A percentile compares a stretch with the other conserved stretches of the same genome.
Conservation (phyloP, 2,888 invertebrate genomes). For the Drosophila leonis region DNA sequence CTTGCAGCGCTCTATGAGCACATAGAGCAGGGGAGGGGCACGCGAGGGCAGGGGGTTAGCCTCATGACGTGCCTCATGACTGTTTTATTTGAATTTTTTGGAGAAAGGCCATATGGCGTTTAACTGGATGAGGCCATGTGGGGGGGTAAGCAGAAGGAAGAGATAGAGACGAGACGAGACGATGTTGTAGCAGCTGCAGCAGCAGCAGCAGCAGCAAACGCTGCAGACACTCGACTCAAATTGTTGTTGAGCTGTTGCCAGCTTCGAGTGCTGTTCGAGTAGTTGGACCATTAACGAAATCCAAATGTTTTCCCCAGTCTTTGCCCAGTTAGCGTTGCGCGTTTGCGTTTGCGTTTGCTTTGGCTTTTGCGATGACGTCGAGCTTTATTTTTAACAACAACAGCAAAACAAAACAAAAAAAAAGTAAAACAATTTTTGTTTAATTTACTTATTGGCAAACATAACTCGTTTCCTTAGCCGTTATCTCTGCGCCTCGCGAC, state of each 20-base stretch:
- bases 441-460: slow-evolving; percentile 63
- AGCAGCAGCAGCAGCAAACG: slow-evolving; percentile 44
- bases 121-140: slow-evolving; percentile 13
- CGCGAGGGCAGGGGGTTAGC: not conserved
- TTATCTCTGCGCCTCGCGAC: slow-evolving; percentile 47
- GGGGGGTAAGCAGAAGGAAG: not conserved
- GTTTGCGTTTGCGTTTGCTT: slow-evolving; percentile 20
- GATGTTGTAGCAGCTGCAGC: slow-evolving; percentile 34
- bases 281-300: slow-evolving; percentile 50
- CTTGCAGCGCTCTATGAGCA: slow-evolving; percentile 57
- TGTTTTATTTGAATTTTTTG: slow-evolving; percentile 76
- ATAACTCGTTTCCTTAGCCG: slow-evolving; percentile 58
- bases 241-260: slow-evolving; percentile 46
- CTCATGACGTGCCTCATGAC: slow-evolving; percentile 64
- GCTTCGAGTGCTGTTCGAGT: slow-evolving; percentile 52
- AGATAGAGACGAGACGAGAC: not conserved
- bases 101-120: slow-evolving; percentile 76
- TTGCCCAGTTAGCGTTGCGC: slow-evolving; percentile 27
- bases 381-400: slow-evolving; percentile 49
- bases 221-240: slow-evolving; percentile 51
- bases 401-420: not conserved
- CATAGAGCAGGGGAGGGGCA: not conserved
- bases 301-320: slow-evolving; percentile 19
- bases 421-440: slow-evolving; percentile 41
- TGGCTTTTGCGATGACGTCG: slow-evolving; percentile 62